phyloP scores from a whole-genome alignment of 2,888 invertebrate genomes.

The Congeria kusceri region DNA sequence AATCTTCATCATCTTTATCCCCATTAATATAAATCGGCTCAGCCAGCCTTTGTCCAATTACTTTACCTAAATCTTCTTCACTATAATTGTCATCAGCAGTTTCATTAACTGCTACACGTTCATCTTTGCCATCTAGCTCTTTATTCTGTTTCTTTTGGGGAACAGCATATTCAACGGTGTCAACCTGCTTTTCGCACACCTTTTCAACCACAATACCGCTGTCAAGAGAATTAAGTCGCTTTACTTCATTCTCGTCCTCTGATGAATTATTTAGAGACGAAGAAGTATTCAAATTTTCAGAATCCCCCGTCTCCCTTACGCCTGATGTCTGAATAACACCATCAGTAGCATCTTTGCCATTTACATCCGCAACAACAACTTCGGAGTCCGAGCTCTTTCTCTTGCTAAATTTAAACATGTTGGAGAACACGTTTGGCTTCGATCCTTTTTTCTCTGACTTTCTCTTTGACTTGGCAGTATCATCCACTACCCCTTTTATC shows the following conservation, averaged over 20 bases:
- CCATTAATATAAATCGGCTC: conserved; percentile 45
- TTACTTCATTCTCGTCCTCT: conserved; percentile 13
- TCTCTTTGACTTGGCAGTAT: conserved; percentile 15
- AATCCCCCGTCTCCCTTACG: not conserved
- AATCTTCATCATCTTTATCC: conserved; percentile 48
- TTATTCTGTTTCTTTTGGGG: conserved; percentile 35
- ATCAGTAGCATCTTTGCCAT: conserved; percentile 7
- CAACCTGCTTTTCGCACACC: conserved; percentile 16
- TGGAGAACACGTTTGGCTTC: conserved; percentile 30
- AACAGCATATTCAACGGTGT: conserved; percentile 38
- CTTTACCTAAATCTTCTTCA: not conserved
- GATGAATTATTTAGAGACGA: not conserved
- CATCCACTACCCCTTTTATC: not conserved
- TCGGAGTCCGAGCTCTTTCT: conserved; percentile 25
- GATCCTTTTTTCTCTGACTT: conserved; percentile 18
- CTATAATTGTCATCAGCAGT: not conserved
- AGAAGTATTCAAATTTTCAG: not conserved
- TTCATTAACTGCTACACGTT: not conserved
- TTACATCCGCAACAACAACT: conserved; percentile 14
- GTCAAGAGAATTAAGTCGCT: conserved; percentile 50
- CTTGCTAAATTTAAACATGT: conserved; percentile 63
- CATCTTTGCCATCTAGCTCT: conserved; percentile 2
- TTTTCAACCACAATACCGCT: conserved; percentile 62
- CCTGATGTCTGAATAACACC: conserved; percentile 4
- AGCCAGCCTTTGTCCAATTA: not conserved